Evolutionary conservation across 2,888 invertebrate species (phyloP).

Genomic region (Leptopilina syphax): DNA sequence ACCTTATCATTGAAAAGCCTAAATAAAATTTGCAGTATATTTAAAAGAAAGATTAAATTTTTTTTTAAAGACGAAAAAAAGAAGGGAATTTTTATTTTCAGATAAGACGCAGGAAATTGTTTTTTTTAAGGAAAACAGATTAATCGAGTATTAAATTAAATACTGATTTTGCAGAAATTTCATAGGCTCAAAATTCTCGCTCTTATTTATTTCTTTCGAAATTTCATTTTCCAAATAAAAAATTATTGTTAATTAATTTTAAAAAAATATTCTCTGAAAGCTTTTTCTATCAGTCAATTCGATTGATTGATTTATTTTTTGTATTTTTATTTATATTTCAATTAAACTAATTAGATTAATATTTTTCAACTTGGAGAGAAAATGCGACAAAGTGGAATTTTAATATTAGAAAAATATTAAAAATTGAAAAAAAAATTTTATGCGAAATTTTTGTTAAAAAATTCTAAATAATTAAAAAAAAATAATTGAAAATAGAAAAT

Average conservation of each 20-base stretch:
- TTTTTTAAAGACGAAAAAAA: neutral
- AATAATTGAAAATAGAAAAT: too few species aligned
- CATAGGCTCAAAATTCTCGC: too few species aligned
- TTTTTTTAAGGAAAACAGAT: slow-evolving; percentile 14
- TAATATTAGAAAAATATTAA: too few species aligned
- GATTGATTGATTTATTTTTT: neutral
- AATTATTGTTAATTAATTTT: neutral
- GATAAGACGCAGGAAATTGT: slow-evolving; percentile 11
- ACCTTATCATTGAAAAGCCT: neutral
- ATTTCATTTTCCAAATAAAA: too few species aligned
- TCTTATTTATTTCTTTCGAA: too few species aligned
- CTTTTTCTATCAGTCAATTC: neutral
- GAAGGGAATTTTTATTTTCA: neutral
- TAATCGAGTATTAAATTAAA: slow-evolving; percentile 1
- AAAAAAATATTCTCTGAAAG: neutral
- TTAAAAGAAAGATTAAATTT: neutral
- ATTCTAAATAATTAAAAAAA: too few species aligned
- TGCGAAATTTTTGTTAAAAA: too few species aligned
- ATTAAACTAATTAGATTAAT: too few species aligned
- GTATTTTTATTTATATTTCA: too few species aligned
- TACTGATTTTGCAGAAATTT: slow-evolving; percentile 3
- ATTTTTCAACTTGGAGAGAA: too few species aligned
- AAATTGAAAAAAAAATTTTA: too few species aligned
- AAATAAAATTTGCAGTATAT: neutral
- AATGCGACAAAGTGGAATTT: too few species aligned